A percentile compares a stretch with the other conserved stretches of the same genome.
phyloP scores from a whole-genome alignment of 2,888 invertebrate genomes.

The Dascillus cervinus region DNA sequence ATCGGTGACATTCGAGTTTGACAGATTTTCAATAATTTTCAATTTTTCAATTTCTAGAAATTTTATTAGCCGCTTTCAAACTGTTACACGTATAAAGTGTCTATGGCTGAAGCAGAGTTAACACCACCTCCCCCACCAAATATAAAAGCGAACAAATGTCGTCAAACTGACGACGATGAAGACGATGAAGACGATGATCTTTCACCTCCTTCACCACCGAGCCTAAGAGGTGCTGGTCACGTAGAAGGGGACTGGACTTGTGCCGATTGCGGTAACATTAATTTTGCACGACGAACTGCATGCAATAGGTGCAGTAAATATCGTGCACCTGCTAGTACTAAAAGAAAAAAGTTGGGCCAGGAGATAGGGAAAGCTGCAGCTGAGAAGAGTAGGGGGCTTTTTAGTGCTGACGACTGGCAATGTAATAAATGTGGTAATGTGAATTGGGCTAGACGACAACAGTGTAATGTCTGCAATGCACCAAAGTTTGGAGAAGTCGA shows the following conservation, averaged over 20 bases:
- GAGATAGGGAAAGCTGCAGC: conserved; percentile 98
- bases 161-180: too few species aligned
- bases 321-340: conserved; percentile 42
- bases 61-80: too few species aligned
- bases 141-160: too few species aligned
- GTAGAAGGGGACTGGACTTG: conserved; percentile 58
- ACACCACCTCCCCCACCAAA: conserved; percentile 34
- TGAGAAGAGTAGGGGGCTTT: conserved; percentile 93
- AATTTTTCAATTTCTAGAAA: too few species aligned
- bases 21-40: too few species aligned
- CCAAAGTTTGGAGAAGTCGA: conserved; percentile 94
- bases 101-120: conserved; percentile 34
- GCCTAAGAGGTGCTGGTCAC: conserved; percentile 24
- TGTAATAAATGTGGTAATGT: conserved; percentile 99
- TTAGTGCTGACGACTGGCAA: conserved; percentile 98
- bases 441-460: conserved; percentile 93
- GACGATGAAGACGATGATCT: too few species aligned
- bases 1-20: too few species aligned
- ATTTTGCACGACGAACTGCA: conserved; percentile 82
- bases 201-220: conserved; percentile 35
- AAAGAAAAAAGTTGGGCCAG: conserved; percentile 80
- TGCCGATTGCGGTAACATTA: conserved; percentile 82
- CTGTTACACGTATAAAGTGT: too few species aligned
- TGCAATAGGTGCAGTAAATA: conserved; percentile 91
- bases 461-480: conserved; percentile 98